phyloP scores from a whole-genome alignment of 2,113 vertebrate genomes.

The Pedionomus torquatus region DNA sequence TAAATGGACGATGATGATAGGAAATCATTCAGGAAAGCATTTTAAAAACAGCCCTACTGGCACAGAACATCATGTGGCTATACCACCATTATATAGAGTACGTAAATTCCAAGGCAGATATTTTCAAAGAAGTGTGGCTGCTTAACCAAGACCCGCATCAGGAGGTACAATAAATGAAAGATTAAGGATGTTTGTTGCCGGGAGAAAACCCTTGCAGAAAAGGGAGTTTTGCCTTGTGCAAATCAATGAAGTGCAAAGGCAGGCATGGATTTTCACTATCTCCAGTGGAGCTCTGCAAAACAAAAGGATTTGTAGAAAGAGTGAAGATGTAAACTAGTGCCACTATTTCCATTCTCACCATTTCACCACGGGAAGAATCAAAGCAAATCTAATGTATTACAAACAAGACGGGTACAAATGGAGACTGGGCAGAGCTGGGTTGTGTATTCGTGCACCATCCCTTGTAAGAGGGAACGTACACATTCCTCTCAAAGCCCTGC shows the following conservation, averaged over 20 bases:
- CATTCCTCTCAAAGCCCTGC: neutral
- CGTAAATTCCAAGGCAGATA: neutral
- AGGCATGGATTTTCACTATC: neutral
- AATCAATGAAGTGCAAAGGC: neutral
- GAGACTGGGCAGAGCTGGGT: neutral
- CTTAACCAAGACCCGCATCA: neutral
- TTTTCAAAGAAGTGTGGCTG: neutral
- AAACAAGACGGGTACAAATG: neutral
- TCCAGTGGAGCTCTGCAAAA: neutral
- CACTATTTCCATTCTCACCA: neutral
- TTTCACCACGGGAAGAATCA: neutral
- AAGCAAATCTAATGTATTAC: neutral
- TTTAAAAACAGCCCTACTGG: neutral
- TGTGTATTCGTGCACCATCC: neutral
- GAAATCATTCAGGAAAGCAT: neutral
- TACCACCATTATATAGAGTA: neutral
- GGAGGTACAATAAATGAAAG: neutral
- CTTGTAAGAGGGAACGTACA: neutral
- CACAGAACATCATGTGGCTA: neutral
- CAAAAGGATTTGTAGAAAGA: neutral
- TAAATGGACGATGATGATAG: neutral
- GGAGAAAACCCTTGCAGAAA: neutral
- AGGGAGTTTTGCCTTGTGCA: neutral
- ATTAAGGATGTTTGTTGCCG: neutral
- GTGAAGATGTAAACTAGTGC: neutral